phyloP scores from a whole-genome alignment of 2,113 vertebrate genomes.

The Himantopus leucocephalus region DNA sequence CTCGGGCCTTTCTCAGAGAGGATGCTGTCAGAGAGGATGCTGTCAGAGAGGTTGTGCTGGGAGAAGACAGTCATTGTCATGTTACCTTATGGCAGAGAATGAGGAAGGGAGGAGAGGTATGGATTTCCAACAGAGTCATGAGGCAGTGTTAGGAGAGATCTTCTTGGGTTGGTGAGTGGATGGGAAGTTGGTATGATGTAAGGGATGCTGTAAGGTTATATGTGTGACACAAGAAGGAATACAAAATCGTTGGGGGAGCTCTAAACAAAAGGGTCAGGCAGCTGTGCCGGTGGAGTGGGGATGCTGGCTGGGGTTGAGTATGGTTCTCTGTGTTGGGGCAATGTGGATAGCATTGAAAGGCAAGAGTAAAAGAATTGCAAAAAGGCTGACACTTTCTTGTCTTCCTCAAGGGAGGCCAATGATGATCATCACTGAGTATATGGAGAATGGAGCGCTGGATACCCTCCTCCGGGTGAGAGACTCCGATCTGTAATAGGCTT shows the following conservation, averaged over 20 bases:
- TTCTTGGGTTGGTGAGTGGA: not conserved
- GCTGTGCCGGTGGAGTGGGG: not conserved
- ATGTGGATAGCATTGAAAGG: not conserved
- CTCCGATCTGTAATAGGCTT: not conserved
- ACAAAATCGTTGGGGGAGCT: not conserved
- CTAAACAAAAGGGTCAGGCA: not conserved
- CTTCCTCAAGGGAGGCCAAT: slow-evolving; percentile 80
- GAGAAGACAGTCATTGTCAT: not conserved
- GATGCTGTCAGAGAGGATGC: not conserved
- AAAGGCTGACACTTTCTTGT: not conserved
- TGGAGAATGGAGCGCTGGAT: slow-evolving; percentile 96
- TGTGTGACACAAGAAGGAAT: not conserved
- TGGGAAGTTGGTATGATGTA: not conserved
- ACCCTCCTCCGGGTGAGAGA: slow-evolving; percentile 89
- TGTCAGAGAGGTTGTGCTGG: not conserved
- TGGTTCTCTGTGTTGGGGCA: not conserved
- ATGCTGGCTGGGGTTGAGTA: not conserved
- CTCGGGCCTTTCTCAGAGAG: not conserved
- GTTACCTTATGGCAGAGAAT: not conserved
- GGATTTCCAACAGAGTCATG: not conserved
- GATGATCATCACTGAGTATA: slow-evolving; percentile 95
- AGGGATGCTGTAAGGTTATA: not conserved
- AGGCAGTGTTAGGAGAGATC: not conserved
- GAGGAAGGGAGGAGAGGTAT: not conserved
- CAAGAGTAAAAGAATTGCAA: not conserved